Evolutionary conservation across 2,113 vertebrate species (phyloP), one percentile per base, ranked within the genome.

Genomic region (Aphyosemion australe): DNA sequence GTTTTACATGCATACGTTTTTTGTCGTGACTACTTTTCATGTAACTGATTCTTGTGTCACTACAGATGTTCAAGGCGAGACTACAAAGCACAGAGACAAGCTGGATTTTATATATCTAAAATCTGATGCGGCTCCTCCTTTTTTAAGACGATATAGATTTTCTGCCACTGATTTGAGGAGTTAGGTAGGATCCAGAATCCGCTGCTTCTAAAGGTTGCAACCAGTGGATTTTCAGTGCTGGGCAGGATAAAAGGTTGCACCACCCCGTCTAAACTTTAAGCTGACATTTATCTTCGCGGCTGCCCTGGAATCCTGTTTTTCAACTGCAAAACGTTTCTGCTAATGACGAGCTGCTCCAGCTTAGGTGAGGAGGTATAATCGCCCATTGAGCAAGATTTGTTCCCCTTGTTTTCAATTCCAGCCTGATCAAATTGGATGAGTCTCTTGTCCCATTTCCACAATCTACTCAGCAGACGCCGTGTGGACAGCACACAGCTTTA

Each of bases 101-200:
- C 92, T 91, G 86, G 90, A 92, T 93, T 91, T 90, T 83, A 91
- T 89, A 91, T 84, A 90, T 90, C 87, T 88, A 87, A 88, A 89
- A 91, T 90, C 86, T 88, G 88, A 84, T 86, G 84, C 86, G 79
- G 87, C 85, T 84, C 82, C 79, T 87, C 67, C 84, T 84, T 74
- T 83, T 42, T 86, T 82, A 88, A 90, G 80, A 86, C 78, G 67
- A 63, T 90, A 92, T 91, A 61, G 91, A 93, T 93, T 92, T 90
- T 81, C 88, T 91, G 89, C 85, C 91, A 84, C 71, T 79, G 83
- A 80, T 75, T 71, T 48, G 14, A 75, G 69, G 77, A 67, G 74
- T 75, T 75, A 79, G 78, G 77, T 62, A 56, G 79, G 49, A 39
- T 3, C 69, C 32, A 69, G 32, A 47, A 77, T 79, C 72, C 45